Conservation (phyloP, 2,797 vertebrate species). For the Acipenser ruthenus region DNA sequence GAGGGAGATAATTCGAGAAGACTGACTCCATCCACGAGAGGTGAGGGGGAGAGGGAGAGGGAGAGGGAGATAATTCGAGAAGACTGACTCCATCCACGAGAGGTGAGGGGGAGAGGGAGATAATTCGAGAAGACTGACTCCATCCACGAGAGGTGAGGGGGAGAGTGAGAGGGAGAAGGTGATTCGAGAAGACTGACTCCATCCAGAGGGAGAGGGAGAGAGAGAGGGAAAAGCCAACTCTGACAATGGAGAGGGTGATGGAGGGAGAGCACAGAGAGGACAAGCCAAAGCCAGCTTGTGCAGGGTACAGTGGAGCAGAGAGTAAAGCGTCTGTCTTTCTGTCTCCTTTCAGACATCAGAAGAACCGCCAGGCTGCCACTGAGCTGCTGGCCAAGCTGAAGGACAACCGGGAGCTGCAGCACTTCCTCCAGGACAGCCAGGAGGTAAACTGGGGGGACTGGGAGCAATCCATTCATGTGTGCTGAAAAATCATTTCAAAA, state of each 20-base stretch:
- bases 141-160: too few species aligned
- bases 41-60: neutral
- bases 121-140: too few species aligned
- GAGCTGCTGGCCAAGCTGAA: conserved; percentile 76
- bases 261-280: neutral
- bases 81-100: too few species aligned
- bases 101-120: neutral
- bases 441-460: conserved; percentile 57
- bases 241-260: neutral
- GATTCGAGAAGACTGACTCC: too few species aligned
- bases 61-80: too few species aligned
- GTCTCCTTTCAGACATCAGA: conserved; percentile 58
- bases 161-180: neutral
- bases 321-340: neutral
- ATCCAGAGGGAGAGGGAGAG: neutral
- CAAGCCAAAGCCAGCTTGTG: neutral
- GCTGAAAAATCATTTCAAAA: too few species aligned
- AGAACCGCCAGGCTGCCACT: conserved; percentile 71
- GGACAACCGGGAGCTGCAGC: conserved; percentile 86
- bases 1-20: conserved; percentile 1
- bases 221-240: neutral
- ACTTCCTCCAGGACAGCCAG: conserved; percentile 89
- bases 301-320: neutral
- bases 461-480: neutral
- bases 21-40: neutral